phyloP scores from a whole-genome alignment of 2,113 vertebrate genomes.

The Anarhynchus alexandrinus region DNA sequence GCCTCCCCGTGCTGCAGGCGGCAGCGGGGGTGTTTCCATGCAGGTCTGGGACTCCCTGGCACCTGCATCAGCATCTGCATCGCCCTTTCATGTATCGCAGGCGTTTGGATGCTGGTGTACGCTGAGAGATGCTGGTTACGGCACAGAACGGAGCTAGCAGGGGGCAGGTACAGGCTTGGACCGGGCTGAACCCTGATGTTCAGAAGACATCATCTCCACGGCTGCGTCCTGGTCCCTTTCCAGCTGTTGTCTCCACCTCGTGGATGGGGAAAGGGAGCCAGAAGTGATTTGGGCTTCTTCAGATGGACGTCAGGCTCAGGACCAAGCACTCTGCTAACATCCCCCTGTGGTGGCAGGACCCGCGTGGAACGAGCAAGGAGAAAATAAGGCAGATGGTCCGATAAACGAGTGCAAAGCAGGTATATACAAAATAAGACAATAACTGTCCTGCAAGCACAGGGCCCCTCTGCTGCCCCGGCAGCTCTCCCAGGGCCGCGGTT shows the following conservation, averaged over 20 bases:
- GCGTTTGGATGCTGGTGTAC: accelerated
- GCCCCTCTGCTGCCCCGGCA: not conserved
- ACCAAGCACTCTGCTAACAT: not conserved
- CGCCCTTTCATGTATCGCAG: not conserved
- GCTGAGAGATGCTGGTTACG: accelerated
- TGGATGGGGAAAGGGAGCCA: not conserved
- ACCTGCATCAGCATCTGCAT: not conserved
- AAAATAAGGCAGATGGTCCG: not conserved
- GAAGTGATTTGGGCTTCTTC: not conserved
- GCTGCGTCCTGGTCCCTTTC: not conserved
- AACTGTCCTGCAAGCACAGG: not conserved
- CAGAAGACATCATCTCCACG: accelerated
- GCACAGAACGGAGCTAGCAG: not conserved
- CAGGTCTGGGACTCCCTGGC: not conserved
- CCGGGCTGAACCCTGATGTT: accelerated
- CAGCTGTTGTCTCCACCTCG: not conserved
- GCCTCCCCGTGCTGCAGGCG: accelerated
- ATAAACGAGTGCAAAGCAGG: accelerated
- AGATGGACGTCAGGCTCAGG: not conserved
- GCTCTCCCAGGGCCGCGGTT: not conserved
- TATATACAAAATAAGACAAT: not conserved
- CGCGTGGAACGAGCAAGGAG: not conserved
- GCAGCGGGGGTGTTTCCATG: not conserved
- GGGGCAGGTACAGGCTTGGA: not conserved
- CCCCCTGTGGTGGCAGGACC: not conserved